These are phyloP conservation scores for Phainopepla nitens DNA, from an alignment of 2,113 vertebrate genomes.

Conservation along the genomic window DNA sequence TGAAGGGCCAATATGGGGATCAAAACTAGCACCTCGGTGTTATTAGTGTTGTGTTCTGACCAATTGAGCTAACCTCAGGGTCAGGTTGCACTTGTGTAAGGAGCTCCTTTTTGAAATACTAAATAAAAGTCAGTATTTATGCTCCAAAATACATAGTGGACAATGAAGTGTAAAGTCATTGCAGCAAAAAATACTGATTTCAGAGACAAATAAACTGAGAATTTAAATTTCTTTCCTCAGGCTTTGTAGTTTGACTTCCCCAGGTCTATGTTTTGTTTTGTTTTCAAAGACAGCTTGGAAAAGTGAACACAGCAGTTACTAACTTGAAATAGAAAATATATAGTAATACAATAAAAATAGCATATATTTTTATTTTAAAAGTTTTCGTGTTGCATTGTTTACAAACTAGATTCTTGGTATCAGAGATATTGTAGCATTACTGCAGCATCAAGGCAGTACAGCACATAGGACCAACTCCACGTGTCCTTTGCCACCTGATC, in stretches of 20 bases:
- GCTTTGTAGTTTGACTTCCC: neutral
- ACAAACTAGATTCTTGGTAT: neutral
- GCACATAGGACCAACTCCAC: rapidly evolving
- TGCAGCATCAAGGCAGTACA: neutral
- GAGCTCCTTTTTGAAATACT: neutral
- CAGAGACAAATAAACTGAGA: neutral
- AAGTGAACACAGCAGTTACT: neutral
- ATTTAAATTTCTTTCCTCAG: neutral
- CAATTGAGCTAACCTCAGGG: neutral
- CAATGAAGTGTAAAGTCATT: neutral
- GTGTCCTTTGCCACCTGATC: neutral
- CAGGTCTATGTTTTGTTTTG: neutral
- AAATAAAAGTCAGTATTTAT: neutral
- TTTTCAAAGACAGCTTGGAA: neutral
- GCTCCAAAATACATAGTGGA: neutral
- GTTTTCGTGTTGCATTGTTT: neutral
- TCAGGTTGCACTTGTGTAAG: neutral
- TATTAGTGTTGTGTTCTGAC: neutral
- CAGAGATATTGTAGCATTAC: neutral
- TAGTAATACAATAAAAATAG: neutral
- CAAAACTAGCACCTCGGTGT: neutral
- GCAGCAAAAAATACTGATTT: neutral
- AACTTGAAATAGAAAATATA: neutral
- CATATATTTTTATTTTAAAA: neutral
- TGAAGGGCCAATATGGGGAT: neutral